phyloP scores from a whole-genome alignment of 2,113 vertebrate species.

The Tenrec ecaudatus region DNA sequence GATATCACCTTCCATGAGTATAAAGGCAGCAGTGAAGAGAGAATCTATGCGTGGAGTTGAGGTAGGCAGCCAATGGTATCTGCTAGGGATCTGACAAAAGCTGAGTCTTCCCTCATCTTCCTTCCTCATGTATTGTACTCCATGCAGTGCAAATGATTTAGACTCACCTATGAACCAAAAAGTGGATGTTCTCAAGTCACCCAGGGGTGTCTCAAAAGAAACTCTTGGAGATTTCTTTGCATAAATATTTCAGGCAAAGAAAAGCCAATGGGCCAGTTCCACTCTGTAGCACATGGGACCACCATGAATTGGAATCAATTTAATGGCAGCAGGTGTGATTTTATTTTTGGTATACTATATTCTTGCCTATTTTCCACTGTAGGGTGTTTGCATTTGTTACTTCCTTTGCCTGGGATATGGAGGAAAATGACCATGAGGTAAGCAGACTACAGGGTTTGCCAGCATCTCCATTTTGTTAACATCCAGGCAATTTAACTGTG shows the following conservation, averaged over 20 bases:
- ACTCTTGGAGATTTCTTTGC: not conserved
- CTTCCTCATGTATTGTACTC: not conserved
- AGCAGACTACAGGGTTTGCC: not conserved
- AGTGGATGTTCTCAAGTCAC: not conserved
- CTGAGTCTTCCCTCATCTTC: not conserved
- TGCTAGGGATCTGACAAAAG: not conserved
- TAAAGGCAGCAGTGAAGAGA: slow-evolving; percentile 24
- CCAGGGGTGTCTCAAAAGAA: not conserved
- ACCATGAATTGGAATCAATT: not conserved
- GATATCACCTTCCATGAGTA: not conserved
- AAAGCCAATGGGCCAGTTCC: not conserved
- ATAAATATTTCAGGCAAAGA: not conserved
- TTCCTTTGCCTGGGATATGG: not conserved
- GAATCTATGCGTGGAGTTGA: no score
- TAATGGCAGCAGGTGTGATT: not conserved
- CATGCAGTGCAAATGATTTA: not conserved
- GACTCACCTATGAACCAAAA: not conserved
- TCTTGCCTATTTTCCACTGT: not conserved
- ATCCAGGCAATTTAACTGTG: slow-evolving; percentile 21
- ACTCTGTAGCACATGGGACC: not conserved
- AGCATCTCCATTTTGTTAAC: not conserved
- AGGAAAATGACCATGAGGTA: not conserved
- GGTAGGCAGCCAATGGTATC: not conserved
- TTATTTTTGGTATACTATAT: not conserved
- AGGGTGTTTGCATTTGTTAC: not conserved